Base-by-base conservation (phyloP, 2,888 invertebrate species). In the Lissonota sp. region DNA sequence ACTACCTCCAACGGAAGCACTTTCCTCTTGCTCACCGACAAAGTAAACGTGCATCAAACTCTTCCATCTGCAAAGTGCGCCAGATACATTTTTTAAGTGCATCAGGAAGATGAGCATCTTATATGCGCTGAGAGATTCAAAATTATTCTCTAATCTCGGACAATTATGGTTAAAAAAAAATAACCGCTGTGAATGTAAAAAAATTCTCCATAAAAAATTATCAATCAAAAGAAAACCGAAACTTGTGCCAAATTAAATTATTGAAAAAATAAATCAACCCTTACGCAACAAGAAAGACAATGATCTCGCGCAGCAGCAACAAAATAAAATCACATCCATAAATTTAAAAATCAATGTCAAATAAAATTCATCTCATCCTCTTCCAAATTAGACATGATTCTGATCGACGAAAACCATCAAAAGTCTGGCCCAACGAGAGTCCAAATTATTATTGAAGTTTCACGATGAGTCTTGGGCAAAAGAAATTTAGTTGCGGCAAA, bases 1-100 rank as follows among this genome's bases (percentile, higher is more conserved):
- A 79, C 71, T 67, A 60, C 79, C 71, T 26, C 26, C 51, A 75
- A 67, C 74, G 75, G 71, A 79, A 79, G 75, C 75, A 58, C 79
- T 82, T 72, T 75, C 39, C 26, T 26, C 26, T 26, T 26, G 26
- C 26, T 26, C 26, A 26, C 26, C 26, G 26, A 26, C 26, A 26
- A 26, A 26, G 26, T 26, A 26, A 26, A 26, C 26, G 26, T 26
- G 26, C 26, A 26, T 26, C 26, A 26, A 26, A 26, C 26, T 26
- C 26, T 26, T 26, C 26, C 26, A 26, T 26, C 26, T 26, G 26
- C 26, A 26, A 26, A 26, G 26, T 53, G 6, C 53, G 53, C 16
- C 53, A 53, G 14, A 16, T 53, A 53, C 12, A 5, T 5, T 53
- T 26, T 26, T 53, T 53, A 12, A 53, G 12, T 53, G 14, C 26